Evolutionary conservation across 2,113 vertebrate species (phyloP).

Genomic region (Ceuthmochares aereus): DNA sequence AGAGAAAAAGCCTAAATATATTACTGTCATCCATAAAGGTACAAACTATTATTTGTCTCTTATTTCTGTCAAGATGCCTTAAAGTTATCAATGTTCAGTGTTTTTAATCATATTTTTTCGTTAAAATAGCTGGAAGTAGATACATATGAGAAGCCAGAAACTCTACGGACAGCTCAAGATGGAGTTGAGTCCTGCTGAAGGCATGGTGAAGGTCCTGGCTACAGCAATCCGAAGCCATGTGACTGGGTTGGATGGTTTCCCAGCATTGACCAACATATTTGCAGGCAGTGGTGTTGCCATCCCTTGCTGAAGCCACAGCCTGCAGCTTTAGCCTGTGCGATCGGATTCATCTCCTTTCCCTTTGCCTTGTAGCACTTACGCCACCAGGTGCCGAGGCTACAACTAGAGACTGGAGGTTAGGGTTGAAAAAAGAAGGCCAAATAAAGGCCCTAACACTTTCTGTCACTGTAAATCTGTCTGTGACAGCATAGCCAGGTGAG

Average conservation of each 20-base stretch:
- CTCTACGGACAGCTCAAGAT: not conserved
- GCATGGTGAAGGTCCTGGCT: not conserved
- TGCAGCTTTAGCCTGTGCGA: not conserved
- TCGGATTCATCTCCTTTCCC: not conserved
- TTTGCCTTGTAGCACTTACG: not conserved
- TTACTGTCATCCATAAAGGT: not conserved
- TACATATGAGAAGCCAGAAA: rapidly evolving
- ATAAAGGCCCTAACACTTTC: not conserved
- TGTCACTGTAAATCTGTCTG: not conserved
- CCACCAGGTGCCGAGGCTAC: not conserved
- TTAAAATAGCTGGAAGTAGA: not conserved
- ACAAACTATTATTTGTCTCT: not conserved
- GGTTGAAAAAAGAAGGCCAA: not conserved
- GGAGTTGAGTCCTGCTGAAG: not conserved
- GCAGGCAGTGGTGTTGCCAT: not conserved
- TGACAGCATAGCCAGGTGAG: not conserved
- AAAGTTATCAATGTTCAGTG: not conserved
- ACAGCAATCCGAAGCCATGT: not conserved
- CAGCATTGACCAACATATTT: not conserved
- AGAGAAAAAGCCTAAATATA: not conserved
- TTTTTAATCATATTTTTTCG: not conserved
- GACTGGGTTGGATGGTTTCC: not conserved
- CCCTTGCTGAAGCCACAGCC: not conserved
- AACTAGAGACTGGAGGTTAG: not conserved
- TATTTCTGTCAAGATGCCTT: not conserved